A percentile compares a stretch with the other conserved stretches of the same genome.
These are phyloP conservation scores for Stratiomys singularior DNA, from an alignment of 2,888 invertebrate genomes.

Conservation along the genomic window DNA sequence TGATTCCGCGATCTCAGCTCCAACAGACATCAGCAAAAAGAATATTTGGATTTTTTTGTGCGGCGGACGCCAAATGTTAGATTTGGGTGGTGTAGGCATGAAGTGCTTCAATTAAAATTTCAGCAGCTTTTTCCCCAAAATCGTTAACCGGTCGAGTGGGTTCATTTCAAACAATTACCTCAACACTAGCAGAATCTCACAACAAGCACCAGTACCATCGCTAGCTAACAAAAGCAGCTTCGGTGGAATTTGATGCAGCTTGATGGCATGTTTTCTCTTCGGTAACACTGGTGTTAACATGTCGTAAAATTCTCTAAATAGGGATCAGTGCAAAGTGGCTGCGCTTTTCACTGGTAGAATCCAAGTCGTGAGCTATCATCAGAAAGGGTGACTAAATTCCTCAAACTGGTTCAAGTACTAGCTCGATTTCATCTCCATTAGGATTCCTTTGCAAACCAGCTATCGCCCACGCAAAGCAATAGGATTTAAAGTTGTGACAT, in stretches of 20 bases:
- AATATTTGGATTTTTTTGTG: too few species aligned
- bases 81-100: background rate
- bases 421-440: background rate
- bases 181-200: background rate
- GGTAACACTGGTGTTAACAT: background rate
- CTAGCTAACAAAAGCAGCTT: too few species aligned
- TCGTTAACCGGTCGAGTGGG: background rate
- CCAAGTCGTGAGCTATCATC: too few species aligned
- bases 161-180: conserved; percentile 1
- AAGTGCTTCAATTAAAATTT: conserved; percentile 14
- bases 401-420: background rate
- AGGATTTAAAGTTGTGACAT: background rate
- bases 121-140: background rate
- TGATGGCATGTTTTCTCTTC: background rate
- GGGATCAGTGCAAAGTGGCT: too few species aligned
- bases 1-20: too few species aligned
- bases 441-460: background rate
- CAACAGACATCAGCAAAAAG: too few species aligned
- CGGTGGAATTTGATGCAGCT: background rate
- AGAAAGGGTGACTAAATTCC: too few species aligned
- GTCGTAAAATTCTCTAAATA: background rate
- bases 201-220: too few species aligned
- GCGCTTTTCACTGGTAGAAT: too few species aligned
- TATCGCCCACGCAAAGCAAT: conserved; percentile 1
- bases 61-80: too few species aligned